phyloP scores from a whole-genome alignment of 2,113 vertebrate species.

The Bubo scandiacus region DNA sequence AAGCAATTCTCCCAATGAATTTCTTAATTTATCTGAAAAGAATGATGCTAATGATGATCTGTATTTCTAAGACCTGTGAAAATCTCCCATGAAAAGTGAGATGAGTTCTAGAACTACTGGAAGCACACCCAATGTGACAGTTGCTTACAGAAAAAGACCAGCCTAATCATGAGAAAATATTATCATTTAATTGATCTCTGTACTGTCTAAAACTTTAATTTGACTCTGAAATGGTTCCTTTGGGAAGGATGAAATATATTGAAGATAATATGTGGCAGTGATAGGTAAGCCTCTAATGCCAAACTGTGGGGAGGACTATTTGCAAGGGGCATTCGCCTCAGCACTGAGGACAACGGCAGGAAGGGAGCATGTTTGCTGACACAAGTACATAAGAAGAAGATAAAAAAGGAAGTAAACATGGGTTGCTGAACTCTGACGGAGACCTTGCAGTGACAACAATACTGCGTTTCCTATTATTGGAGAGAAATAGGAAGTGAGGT shows the following conservation, averaged over 20 bases:
- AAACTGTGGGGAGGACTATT: background rate
- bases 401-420: background rate
- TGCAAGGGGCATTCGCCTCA: background rate
- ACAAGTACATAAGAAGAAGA: background rate
- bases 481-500: conserved; percentile 14
- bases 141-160: background rate
- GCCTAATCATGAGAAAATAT: background rate
- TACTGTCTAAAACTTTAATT: background rate
- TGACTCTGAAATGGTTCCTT: background rate
- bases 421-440: background rate
- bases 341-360: conserved; percentile 5
- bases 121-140: background rate
- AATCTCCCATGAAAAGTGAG: background rate
- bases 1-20: background rate
- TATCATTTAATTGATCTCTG: conserved; percentile 18
- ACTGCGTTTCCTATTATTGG: background rate
- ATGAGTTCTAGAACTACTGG: background rate
- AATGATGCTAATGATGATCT: background rate
- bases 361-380: background rate
- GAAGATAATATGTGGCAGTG: background rate
- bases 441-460: background rate
- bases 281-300: background rate
- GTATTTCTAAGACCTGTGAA: background rate
- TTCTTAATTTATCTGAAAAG: background rate
- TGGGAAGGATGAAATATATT: background rate